Conservation (phyloP, 2,113 vertebrate genomes). For the Loxodonta africana region DNA sequence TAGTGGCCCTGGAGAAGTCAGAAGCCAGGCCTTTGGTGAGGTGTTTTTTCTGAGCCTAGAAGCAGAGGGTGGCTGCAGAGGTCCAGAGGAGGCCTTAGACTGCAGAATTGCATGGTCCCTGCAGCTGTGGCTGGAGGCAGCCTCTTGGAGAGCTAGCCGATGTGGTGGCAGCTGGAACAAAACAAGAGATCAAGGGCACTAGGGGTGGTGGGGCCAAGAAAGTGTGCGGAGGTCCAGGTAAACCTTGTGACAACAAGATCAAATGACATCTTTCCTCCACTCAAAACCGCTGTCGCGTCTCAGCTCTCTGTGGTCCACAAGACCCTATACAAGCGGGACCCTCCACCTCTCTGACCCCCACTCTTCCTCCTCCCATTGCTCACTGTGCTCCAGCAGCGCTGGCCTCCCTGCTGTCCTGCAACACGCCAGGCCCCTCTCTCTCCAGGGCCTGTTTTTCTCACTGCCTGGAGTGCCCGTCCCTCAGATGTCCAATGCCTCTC, state of each 20-base stretch:
- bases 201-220: background rate
- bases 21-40: background rate
- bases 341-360: background rate
- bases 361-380: fast-evolving
- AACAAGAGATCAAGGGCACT: background rate
- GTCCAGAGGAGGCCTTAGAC: background rate
- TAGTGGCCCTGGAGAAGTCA: background rate
- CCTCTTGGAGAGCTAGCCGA: background rate
- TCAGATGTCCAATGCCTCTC: background rate
- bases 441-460: background rate
- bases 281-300: background rate
- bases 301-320: background rate
- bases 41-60: background rate
- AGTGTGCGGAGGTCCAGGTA: background rate
- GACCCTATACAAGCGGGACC: background rate
- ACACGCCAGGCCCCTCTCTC: no score
- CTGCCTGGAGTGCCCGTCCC: background rate
- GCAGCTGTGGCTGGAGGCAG: background rate
- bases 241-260: background rate
- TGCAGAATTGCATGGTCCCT: background rate
- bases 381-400: background rate
- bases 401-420: background rate
- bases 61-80: background rate
- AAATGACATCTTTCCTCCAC: background rate
- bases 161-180: background rate